Base-by-base conservation (phyloP, 2,113 vertebrate genomes). In the Clarias gariepinus region DNA sequence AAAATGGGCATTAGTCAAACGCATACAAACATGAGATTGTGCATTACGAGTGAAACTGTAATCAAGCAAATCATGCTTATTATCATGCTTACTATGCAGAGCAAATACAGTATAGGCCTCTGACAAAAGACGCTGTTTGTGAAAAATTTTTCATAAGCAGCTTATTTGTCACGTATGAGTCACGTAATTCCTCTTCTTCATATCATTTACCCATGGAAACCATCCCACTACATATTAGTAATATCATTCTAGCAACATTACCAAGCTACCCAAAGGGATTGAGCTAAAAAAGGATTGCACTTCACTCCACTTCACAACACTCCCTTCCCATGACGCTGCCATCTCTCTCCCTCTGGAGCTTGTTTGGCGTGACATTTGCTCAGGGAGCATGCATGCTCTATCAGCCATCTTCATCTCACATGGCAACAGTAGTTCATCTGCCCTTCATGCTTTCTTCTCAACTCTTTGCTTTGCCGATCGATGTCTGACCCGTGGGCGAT, bases 381-480 rank as follows among this genome's bases (percentile, higher is more conserved):
- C 82, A 68, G 86, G 83, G 74, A 16, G 13, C 90, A 93, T 91
- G 89, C 91, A 88, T 90, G 81, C 9, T 82, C 81, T 64, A 83
- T 86, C 90, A 66, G 82, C 69, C 12, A 66, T 82, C 76, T 58
- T 73, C 41, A 16, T 33, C 36, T 73, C 82, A 55, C 61, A 33
- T 68, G 21, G 57, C 83, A 81, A 64, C 66, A n/a, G 36, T 30
- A 53, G 63, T 47, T 41, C 81, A 18, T 77, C 61, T 71, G 52
- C 33, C 61, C 78, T 53, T 81, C 85, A 82, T 61, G 69, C 78
- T 90, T 87, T 85, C 83, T 76, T 47, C 77, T 86, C 55, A 15
- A 63, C 88, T 89, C 58, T 41, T 28, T 57, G 69, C 33, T 58
- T 82, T 68, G 55, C 84, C 68, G 23, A 76, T 79, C 58, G 33